Percentiles rank a stretch among this genome's conserved stretches.
Conservation (phyloP, 2,888 invertebrate species). For the Drosophila heteroneura region DNA sequence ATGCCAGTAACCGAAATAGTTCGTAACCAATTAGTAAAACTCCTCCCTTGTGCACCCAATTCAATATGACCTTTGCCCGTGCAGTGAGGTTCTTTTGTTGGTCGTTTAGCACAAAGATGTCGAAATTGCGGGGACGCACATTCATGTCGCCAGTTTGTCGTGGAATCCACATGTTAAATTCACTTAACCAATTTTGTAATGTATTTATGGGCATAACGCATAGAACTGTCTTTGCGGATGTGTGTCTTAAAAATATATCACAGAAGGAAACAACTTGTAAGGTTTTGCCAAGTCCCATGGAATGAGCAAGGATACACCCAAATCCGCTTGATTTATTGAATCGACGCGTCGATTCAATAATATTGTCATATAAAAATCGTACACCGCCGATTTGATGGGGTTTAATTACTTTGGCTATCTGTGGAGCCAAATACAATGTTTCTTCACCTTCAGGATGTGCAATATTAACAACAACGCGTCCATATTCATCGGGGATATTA, state of each 20-base stretch:
- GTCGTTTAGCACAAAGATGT: constrained; percentile 96
- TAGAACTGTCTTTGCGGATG: constrained; percentile 94
- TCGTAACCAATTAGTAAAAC: constrained; percentile 99
- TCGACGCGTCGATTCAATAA: constrained; percentile 96
- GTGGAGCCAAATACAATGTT: constrained; percentile 96
- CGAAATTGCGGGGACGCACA: constrained; percentile 93
- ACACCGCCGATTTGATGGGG: constrained; percentile 99
- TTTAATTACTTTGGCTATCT: constrained; percentile 95
- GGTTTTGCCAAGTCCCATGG: constrained; percentile 99
- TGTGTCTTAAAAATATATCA: constrained; percentile 97
- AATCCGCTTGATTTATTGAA: constrained; percentile 96
- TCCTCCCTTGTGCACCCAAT: constrained; percentile 95
- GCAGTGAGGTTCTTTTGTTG: constrained; percentile 96
- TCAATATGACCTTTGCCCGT: constrained; percentile 93
- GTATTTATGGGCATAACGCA: constrained; percentile 99
- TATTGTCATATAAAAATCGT: constrained; percentile 97
- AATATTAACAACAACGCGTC: constrained; percentile 96
- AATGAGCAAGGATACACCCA: constrained; percentile 99
- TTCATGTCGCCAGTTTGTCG: constrained; percentile 88
- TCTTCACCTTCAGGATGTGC: constrained; percentile 96
- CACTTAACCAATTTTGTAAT: constrained; percentile 98
- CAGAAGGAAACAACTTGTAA: constrained; percentile 97
- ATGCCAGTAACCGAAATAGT: constrained; percentile 95
- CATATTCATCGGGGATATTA: constrained; percentile 96
- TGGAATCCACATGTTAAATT: constrained; percentile 99